These are phyloP conservation scores for Rhodinocichla rosea DNA, from an alignment of 2,113 vertebrate species.

Conservation along the genomic window DNA sequence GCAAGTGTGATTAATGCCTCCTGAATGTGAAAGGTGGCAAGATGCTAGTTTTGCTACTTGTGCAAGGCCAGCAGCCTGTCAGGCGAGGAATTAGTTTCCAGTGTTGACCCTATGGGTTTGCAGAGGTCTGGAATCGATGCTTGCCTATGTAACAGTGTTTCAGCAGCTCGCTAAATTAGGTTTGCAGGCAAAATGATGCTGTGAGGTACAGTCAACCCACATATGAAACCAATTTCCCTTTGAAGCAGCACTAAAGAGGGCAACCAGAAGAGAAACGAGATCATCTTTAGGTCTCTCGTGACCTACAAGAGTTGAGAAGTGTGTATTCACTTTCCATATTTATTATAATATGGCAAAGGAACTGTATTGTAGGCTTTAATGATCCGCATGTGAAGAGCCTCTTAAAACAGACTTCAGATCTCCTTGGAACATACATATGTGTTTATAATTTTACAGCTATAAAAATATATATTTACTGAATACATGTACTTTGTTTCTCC, in stretches of 20 bases:
- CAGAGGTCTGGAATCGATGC: constrained; percentile 20
- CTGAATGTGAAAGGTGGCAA: constrained; percentile 39
- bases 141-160: constrained; percentile 32
- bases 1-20: constrained; percentile 53
- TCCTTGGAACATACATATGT: constrained; percentile 43
- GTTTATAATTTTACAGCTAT: constrained; percentile 51
- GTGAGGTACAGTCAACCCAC: constrained; percentile 42
- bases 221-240: constrained; percentile 56
- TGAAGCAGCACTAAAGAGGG: constrained; percentile 25
- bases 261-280: constrained; percentile 46
- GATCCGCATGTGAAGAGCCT: not conserved
- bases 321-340: constrained; percentile 32
- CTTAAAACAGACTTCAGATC: constrained; percentile 44
- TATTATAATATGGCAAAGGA: constrained; percentile 18
- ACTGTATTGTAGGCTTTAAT: constrained; percentile 23
- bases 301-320: constrained; percentile 1
- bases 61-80: constrained; percentile 45
- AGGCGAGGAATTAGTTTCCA: constrained; percentile 12
- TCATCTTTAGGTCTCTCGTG: constrained; percentile 34
- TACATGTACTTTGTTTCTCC: constrained; percentile 39
- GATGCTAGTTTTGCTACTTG: not conserved
- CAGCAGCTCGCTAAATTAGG: constrained; percentile 46
- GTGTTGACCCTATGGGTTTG: constrained; percentile 20
- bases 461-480: constrained; percentile 63
- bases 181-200: constrained; percentile 27